A percentile compares a stretch with the other conserved stretches of the same genome.
phyloP scores from a whole-genome alignment of 2,797 vertebrate genomes.

The Lacerta viridis region DNA sequence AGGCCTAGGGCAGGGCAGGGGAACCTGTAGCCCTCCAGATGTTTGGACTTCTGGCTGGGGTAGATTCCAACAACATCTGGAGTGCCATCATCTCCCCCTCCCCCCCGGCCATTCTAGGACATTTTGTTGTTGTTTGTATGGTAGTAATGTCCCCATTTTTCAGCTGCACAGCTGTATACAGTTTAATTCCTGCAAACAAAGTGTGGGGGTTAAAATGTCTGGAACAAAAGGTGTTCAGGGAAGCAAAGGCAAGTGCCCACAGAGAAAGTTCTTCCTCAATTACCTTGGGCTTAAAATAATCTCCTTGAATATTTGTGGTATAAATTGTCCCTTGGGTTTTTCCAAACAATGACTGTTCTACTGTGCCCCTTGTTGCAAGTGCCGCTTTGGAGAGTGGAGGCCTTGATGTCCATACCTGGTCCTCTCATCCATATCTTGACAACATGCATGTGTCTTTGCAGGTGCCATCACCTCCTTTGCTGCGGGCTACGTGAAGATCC shows the following conservation, averaged over 20 bases:
- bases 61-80: no score
- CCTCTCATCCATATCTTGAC: not conserved
- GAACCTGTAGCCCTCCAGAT: no score
- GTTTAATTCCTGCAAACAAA: not conserved
- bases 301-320: not conserved
- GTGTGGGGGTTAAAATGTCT: not conserved
- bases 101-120: not conserved
- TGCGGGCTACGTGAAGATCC: constrained; percentile 89
- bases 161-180: not conserved
- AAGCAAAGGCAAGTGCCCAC: not conserved
- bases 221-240: not conserved
- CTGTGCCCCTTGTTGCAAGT: not conserved
- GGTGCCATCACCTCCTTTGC: constrained; percentile 88
- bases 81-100: no score
- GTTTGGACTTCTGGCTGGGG: no score
- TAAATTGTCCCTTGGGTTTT: not conserved
- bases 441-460: constrained; percentile 64
- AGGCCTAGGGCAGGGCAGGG: no score
- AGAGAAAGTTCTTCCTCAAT: not conserved
- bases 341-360: not conserved
- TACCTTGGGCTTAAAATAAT: not conserved
- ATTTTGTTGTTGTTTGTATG: not conserved
- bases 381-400: not conserved
- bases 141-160: not conserved
- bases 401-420: not conserved